phyloP scores from a whole-genome alignment of 2,797 vertebrate species.

The Lophotriccus pileatus region DNA sequence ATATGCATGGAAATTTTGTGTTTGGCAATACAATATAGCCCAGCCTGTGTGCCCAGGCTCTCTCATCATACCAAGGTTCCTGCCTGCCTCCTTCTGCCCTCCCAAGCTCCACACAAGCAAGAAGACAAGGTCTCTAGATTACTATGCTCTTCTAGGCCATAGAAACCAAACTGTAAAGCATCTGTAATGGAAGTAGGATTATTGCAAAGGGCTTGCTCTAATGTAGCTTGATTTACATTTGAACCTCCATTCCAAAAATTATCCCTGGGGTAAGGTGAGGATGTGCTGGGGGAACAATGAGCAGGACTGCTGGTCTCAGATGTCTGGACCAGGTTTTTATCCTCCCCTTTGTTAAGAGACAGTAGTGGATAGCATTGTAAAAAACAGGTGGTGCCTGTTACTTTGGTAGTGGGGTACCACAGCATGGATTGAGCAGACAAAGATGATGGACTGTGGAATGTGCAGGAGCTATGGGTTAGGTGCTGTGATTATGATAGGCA shows the following conservation, averaged over 20 bases:
- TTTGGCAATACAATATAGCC: background rate
- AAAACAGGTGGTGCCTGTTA: background rate
- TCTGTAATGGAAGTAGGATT: background rate
- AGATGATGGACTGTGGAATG: background rate
- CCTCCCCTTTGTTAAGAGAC: background rate
- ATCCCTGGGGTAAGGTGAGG: background rate
- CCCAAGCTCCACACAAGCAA: background rate
- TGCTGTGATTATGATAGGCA: background rate
- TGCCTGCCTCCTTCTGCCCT: background rate
- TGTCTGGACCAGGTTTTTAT: background rate
- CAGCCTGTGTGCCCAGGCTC: fast-evolving
- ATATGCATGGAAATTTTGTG: background rate
- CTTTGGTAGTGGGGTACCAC: background rate
- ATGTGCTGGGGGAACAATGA: background rate
- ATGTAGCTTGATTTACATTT: background rate
- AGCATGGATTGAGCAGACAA: background rate
- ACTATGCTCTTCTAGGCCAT: background rate
- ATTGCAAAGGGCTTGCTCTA: background rate
- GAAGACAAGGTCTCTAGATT: background rate
- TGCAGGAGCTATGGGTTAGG: background rate
- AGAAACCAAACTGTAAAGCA: background rate
- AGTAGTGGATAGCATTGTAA: background rate
- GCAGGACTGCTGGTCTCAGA: background rate
- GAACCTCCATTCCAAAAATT: background rate
- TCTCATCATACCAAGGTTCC: background rate